Evolutionary conservation across 2,888 invertebrate species (phyloP).

Genomic region (Phyto melanocephala): DNA sequence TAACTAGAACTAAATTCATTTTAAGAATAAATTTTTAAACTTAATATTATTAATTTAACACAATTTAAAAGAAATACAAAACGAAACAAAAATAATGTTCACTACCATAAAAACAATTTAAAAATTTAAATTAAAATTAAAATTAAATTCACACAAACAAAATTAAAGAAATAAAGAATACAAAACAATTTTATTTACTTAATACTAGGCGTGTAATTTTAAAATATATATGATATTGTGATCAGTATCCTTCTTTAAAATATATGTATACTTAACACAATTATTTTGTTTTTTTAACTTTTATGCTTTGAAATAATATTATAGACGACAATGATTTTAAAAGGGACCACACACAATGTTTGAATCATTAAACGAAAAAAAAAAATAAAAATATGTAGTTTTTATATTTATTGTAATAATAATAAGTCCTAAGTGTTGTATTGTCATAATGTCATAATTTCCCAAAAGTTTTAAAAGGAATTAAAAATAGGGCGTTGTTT

Average conservation of each 20-base stretch:
- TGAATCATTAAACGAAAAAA: background rate
- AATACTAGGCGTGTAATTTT: constrained; percentile 4
- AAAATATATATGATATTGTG: constrained; percentile 1
- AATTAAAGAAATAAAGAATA: background rate
- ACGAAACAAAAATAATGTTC: constrained; percentile 22
- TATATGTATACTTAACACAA: constrained; percentile 30
- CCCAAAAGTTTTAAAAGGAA: no score
- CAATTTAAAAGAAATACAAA: constrained; percentile 20
- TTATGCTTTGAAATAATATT: background rate
- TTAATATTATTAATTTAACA: constrained; percentile 24
- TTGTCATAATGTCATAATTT: no score
- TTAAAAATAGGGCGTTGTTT: no score
- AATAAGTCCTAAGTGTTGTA: no score
- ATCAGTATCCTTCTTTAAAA: background rate
- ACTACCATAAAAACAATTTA: constrained; percentile 21
- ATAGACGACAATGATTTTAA: constrained; percentile 1
- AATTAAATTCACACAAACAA: constrained; percentile 43
- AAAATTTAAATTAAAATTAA: constrained; percentile 28
- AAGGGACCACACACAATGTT: background rate
- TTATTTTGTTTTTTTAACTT: constrained; percentile 22
- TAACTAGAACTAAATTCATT: constrained; percentile 21
- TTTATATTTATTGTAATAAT: background rate
- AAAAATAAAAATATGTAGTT: background rate
- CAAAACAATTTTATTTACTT: constrained; percentile 32
- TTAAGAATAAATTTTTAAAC: constrained; percentile 5